Evolutionary conservation across 2,888 invertebrate species (phyloP), one percentile per base, ranked within the genome.

Genomic region (Dryococelus australis): DNA sequence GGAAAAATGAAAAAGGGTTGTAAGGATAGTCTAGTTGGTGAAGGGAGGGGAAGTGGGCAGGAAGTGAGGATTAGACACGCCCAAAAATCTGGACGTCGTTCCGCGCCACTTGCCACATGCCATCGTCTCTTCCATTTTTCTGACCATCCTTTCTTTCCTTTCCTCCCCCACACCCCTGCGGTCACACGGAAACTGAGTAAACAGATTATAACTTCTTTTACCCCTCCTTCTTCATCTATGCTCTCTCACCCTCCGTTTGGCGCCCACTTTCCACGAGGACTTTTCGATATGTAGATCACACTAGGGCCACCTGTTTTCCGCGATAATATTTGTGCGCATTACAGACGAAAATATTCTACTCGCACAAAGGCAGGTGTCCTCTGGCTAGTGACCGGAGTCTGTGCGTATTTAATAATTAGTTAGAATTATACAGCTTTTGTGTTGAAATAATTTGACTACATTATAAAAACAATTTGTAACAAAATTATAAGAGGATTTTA

Each of bases 31-130:
- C 16, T 20, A 5, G 20, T 20, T 20, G 65, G 20, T 9, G 65
- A 24, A 24, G 65, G 65, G 65, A 65, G 65, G 65, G n/a, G 65
- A 65, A n/a, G 20, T 8, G 28, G 35, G 83, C 83, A 83, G 83
- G 83, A 83, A 83, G 83, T 83, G 16, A 24, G 28, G 35, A 83
- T 83, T 83, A 83, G 83, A 83, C 83, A 83, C 83, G 35, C 83
- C 83, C 83, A 83, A 83, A 83, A 83, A 20, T 43, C 83, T 83
- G 35, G 43, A 28, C 35, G 24, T 16, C 83, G 83, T 83, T 83
- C 28, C 83, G 83, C 83, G 12, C 43, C 35, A 35, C 12, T 27
- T 26, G 24, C 8, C 65, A 24, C 65, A 0, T 20, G 65, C 65
- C 65, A 65, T 65, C 20, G 65, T 65, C 65, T 24, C n/a, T 65